Conservation (phyloP, 2,888 invertebrate genomes). For the Pollenia amentaria region DNA sequence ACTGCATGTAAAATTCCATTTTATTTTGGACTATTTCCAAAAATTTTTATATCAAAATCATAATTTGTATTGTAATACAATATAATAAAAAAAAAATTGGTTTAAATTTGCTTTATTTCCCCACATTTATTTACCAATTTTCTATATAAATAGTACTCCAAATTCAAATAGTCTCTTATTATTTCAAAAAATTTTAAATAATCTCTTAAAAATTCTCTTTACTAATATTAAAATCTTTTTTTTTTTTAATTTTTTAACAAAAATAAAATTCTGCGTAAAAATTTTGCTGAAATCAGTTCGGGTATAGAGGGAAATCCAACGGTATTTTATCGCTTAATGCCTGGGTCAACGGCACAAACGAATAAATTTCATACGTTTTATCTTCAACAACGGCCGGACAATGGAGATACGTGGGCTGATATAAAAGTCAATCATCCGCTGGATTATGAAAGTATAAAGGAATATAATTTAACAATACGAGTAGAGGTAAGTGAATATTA, state of each 20-base stretch:
- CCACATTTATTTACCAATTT: conserved; percentile 27
- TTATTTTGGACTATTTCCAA: not conserved
- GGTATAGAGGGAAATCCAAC: conserved; percentile 98
- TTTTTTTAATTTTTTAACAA: not conserved
- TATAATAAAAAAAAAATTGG: not conserved
- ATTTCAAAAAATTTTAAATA: not conserved
- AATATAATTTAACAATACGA: conserved; percentile 97
- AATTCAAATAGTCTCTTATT: not conserved
- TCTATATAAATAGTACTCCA: not conserved
- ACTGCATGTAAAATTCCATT: no score
- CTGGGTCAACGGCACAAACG: conserved; percentile 97
- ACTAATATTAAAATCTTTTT: conserved; percentile 45
- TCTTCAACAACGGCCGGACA: conserved; percentile 96
- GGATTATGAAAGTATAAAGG: conserved; percentile 97
- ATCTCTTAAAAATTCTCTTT: not conserved
- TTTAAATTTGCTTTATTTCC: conserved; percentile 20
- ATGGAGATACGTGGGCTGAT: conserved; percentile 97
- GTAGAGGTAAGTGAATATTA: conserved; percentile 91
- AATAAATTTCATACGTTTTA: conserved; percentile 98
- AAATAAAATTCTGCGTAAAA: conserved; percentile 42
- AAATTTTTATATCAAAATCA: no score
- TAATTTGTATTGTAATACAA: no score
- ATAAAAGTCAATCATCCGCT: conserved; percentile 98
- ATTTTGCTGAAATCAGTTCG: conserved; percentile 87
- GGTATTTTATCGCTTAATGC: conserved; percentile 97